Percentiles rank a stretch among this genome's conserved stretches.
Conservation (phyloP, 2,888 invertebrate species). For the Limulus polyphemus region DNA sequence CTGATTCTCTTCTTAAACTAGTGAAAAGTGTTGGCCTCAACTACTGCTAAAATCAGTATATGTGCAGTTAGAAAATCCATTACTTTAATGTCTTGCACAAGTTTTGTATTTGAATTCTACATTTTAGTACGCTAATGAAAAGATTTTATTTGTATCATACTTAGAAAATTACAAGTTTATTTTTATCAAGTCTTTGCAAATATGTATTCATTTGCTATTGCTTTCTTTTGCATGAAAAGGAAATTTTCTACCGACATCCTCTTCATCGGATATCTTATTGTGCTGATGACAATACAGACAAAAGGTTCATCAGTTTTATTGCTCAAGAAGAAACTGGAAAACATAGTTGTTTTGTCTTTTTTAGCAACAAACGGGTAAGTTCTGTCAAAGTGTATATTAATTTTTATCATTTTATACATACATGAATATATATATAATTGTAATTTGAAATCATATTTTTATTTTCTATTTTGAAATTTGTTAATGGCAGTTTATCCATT, state of each 20-base stretch:
- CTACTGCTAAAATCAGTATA: too few relatives aligned
- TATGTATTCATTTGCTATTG: too few relatives aligned
- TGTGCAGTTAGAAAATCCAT: too few relatives aligned
- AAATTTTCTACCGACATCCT: slow-evolving; percentile 85
- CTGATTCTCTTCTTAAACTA: too few relatives aligned
- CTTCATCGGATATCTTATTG: slow-evolving; percentile 96
- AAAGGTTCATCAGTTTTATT: slow-evolving; percentile 91
- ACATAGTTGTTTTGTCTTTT: slow-evolving; percentile 93
- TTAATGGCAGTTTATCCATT: too few relatives aligned
- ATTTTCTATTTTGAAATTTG: slow-evolving; percentile 5
- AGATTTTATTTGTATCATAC: too few relatives aligned
- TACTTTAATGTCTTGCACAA: too few relatives aligned
- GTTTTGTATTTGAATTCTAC: too few relatives aligned
- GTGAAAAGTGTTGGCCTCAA: too few relatives aligned
- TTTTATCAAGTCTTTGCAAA: too few relatives aligned
- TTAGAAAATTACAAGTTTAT: too few relatives aligned
- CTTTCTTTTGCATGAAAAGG: slow-evolving; percentile 35
- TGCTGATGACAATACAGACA: slow-evolving; percentile 96
- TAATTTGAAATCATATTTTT: neutral
- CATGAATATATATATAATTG: neutral
- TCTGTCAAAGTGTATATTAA: neutral
- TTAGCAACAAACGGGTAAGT: slow-evolving; percentile 74
- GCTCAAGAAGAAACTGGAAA: slow-evolving; percentile 69
- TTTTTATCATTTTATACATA: neutral
- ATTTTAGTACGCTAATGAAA: too few relatives aligned